Evolutionary conservation across 2,797 vertebrate species (phyloP).

Genomic region (Urosaurus nigricauda): DNA sequence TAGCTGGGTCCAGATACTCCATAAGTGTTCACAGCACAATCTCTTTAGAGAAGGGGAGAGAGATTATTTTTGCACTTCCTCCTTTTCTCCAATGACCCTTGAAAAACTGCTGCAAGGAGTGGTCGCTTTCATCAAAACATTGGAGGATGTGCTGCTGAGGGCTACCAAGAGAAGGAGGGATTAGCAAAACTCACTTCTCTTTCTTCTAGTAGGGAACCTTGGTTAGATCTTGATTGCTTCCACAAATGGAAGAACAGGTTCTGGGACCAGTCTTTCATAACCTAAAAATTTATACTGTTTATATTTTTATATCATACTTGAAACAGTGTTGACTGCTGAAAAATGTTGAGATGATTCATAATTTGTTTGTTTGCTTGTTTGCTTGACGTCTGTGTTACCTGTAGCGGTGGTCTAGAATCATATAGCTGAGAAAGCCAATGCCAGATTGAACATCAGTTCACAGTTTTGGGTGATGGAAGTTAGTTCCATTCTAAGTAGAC

Average conservation of each 20-base stretch:
- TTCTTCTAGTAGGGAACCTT: neutral
- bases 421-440: neutral
- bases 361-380: too few species aligned
- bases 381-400: too few species aligned
- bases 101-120: neutral
- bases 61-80: neutral
- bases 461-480: neutral
- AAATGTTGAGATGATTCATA: neutral
- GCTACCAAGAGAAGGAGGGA: neutral
- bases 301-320: slow-evolving; percentile 4
- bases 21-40: neutral
- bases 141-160: neutral
- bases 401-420: neutral
- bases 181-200: neutral
- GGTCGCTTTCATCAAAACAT: neutral
- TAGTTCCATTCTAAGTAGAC: neutral
- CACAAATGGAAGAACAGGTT: neutral
- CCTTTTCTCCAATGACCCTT: neutral
- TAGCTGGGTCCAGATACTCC: neutral
- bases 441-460: neutral
- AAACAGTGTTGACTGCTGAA: too few species aligned
- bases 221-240: neutral
- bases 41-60: neutral
- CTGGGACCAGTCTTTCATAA: neutral
- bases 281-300: neutral